Conservation (phyloP, 30 jellyfish, hydroid and myxozoan genomes). For the Aurelia coerulea region DNA sequence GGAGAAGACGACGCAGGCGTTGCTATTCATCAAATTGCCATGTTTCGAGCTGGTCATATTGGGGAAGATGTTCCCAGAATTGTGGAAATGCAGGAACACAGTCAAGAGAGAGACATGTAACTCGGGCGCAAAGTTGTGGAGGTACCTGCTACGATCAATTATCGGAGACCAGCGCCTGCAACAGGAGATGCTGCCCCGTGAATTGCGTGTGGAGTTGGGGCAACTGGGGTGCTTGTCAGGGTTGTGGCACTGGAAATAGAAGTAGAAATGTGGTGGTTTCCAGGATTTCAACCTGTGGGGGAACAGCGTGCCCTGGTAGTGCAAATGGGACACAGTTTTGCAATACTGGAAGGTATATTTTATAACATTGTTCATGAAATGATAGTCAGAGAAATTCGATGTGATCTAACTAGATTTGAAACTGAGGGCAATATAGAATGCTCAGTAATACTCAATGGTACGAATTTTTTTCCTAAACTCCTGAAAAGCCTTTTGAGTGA, state of each 20-base stretch:
- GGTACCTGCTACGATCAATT: constrained; percentile 52
- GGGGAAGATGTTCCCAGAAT: constrained; percentile 41
- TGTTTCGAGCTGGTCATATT: constrained; percentile 46
- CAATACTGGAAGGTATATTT: constrained; percentile 71
- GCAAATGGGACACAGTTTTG: constrained; percentile 18
- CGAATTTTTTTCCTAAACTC: too few species aligned
- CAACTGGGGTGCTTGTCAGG: constrained; percentile 84
- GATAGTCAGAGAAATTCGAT: too few species aligned
- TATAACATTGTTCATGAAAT: neutral
- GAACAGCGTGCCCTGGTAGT: constrained; percentile 31
- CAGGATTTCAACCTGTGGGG: constrained; percentile 68
- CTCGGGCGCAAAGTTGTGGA: constrained; percentile 56
- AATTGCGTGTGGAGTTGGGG: constrained; percentile 6
- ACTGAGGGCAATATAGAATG: too few species aligned
- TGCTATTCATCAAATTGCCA: constrained; percentile 50
- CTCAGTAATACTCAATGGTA: too few species aligned
- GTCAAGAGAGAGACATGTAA: constrained; percentile 39
- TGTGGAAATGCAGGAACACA: constrained; percentile 70
- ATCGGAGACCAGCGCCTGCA: constrained; percentile 53
- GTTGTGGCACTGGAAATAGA: constrained; percentile 76
- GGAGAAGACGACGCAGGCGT: constrained; percentile 50
- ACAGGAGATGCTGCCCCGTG: constrained; percentile 84
- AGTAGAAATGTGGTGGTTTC: constrained; percentile 45
- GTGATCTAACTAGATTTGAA: too few species aligned
- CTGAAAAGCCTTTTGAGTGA: too few species aligned